Percentiles rank a stretch among this genome's conserved stretches.
Evolutionary conservation across 2,888 invertebrate genomes (phyloP).

Genomic region (Orthosia gothica): DNA sequence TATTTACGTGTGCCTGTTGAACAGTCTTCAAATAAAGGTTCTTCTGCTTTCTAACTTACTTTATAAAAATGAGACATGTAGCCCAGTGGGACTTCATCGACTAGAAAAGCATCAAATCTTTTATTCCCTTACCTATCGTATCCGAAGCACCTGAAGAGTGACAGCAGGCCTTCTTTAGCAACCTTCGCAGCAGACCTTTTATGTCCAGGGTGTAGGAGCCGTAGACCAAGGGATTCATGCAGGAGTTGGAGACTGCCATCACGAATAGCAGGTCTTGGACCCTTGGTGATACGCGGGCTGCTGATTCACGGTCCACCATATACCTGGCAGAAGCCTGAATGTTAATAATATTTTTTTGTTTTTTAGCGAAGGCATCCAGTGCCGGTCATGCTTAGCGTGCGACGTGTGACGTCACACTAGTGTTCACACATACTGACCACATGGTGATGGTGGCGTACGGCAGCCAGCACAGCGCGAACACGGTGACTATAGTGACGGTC

Average conservation of each 20-base stretch:
- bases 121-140: constrained; percentile 72
- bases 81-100: too few species aligned
- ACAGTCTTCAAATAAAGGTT: too few species aligned
- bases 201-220: constrained; percentile 92
- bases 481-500: constrained; percentile 95
- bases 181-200: constrained; percentile 71
- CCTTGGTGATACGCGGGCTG: constrained; percentile 92
- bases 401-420: neutral
- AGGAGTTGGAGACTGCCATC: constrained; percentile 96
- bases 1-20: too few species aligned
- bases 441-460: constrained; percentile 95
- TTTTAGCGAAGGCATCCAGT: too few species aligned
- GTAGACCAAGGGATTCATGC: constrained; percentile 96
- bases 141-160: constrained; percentile 78
- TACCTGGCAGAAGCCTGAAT: constrained; percentile 88
- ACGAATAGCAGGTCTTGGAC: constrained; percentile 94
- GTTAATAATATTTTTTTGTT: too few species aligned
- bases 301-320: constrained; percentile 93
- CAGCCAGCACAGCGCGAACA: constrained; percentile 95
- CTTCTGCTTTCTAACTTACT: too few species aligned
- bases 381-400: too few species aligned
- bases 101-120: neutral
- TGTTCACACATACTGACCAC: constrained; percentile 90
- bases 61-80: too few species aligned
- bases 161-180: constrained; percentile 80